These are phyloP conservation scores for Xenopus tropicalis DNA, from an alignment of 2,113 vertebrate genomes.

Conservation along the genomic window UCB_Xtro_10.0 CM004444.2:172191501-172192000, in stretches of 20 bases:
- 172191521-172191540: slow-evolving; percentile 52
- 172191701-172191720: slow-evolving; percentile 54
- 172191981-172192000: slow-evolving; percentile 62
- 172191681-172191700: slow-evolving; percentile 55
- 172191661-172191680: slow-evolving; percentile 55
- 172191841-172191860: slow-evolving; percentile 63
- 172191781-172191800: slow-evolving; percentile 60
- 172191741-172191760: slow-evolving; percentile 60
- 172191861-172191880: slow-evolving; percentile 70
- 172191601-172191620: slow-evolving; percentile 50
- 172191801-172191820: slow-evolving; percentile 56
- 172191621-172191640: slow-evolving; percentile 47
- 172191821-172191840: slow-evolving; percentile 54
- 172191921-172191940: slow-evolving; percentile 58
- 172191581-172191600: slow-evolving; percentile 57
- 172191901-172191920: slow-evolving; percentile 65
- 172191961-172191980: slow-evolving; percentile 56
- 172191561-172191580: slow-evolving; percentile 59
- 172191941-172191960: slow-evolving; percentile 59
- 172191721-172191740: slow-evolving; percentile 55
- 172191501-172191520: slow-evolving; percentile 49
- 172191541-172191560: slow-evolving; percentile 55
- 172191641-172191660: slow-evolving; percentile 52
- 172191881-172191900: slow-evolving; percentile 61
- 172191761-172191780: slow-evolving; percentile 56